Evolutionary conservation across 2,888 invertebrate species (phyloP).

Genomic region (Helobdella robusta): DNA sequence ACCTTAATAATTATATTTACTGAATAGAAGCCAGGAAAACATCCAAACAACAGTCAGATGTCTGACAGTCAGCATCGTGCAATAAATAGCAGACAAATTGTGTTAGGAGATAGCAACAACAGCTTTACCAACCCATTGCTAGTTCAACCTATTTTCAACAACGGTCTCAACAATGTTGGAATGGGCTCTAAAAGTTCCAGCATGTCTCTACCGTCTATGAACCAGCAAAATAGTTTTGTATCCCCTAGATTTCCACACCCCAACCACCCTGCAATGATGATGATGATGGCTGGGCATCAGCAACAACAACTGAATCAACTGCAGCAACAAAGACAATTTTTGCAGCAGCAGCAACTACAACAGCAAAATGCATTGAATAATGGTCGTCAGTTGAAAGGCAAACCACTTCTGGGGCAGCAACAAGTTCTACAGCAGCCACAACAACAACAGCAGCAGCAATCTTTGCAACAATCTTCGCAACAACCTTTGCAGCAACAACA

Average conservation of each 20-base stretch:
- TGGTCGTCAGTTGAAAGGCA: slow-evolving; percentile 21
- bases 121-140: background rate
- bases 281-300: slow-evolving; percentile 1
- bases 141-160: background rate
- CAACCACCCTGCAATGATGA: slow-evolving; percentile 15
- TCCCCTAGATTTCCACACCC: background rate
- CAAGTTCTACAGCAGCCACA: too few species aligned
- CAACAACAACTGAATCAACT: background rate
- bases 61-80: too few species aligned
- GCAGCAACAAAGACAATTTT: slow-evolving; percentile 12
- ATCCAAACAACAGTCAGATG: too few species aligned
- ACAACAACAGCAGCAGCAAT: background rate
- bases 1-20: background rate
- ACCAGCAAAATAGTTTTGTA: background rate
- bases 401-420: slow-evolving; percentile 7
- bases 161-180: background rate
- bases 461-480: background rate
- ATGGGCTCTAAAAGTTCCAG: background rate
- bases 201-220: slow-evolving; percentile 19
- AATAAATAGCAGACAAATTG: too few species aligned
- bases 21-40: background rate
- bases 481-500: background rate
- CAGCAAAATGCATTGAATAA: background rate
- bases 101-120: background rate
- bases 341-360: background rate